Evolutionary conservation across 2,888 invertebrate genomes (phyloP).

Genomic region (Parnassius orleans): DNA sequence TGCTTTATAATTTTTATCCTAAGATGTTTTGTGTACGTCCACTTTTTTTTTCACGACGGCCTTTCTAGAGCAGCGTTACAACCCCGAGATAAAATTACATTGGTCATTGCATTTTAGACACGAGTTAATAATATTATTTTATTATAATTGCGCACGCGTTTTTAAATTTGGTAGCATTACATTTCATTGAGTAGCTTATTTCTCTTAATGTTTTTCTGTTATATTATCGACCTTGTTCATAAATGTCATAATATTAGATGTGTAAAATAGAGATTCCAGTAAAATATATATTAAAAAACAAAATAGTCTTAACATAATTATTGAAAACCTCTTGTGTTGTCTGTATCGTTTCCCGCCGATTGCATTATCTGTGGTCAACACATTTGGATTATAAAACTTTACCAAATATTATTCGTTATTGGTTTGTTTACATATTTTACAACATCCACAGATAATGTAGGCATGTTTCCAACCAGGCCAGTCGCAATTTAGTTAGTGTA

Average conservation of each 20-base stretch:
- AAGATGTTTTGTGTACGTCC: slow-evolving; percentile 28
- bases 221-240: slow-evolving; percentile 63
- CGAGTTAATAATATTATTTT: slow-evolving; percentile 31
- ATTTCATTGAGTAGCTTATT: slow-evolving; percentile 56
- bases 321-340: slow-evolving; percentile 46
- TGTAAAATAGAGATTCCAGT: slow-evolving; percentile 70
- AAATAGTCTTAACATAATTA: slow-evolving; percentile 48
- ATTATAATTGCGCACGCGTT: slow-evolving; percentile 43
- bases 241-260: slow-evolving; percentile 73
- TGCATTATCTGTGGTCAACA: slow-evolving; percentile 35
- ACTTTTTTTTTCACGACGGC: slow-evolving; percentile 22
- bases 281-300: slow-evolving; percentile 50
- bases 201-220: slow-evolving; percentile 43
- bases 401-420: background rate
- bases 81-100: slow-evolving; percentile 1
- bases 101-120: slow-evolving; percentile 25
- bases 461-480: slow-evolving; percentile 28
- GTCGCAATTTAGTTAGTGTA: slow-evolving; percentile 25
- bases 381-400: background rate
- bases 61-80: slow-evolving; percentile 24
- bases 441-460: slow-evolving; percentile 14
- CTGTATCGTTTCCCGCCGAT: slow-evolving; percentile 40
- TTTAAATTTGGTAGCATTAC: slow-evolving; percentile 49
- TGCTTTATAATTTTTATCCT: slow-evolving; percentile 26
- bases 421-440: background rate